phyloP scores from a whole-genome alignment of 2,888 invertebrate genomes.

The Acrocyrtus sp. region DNA sequence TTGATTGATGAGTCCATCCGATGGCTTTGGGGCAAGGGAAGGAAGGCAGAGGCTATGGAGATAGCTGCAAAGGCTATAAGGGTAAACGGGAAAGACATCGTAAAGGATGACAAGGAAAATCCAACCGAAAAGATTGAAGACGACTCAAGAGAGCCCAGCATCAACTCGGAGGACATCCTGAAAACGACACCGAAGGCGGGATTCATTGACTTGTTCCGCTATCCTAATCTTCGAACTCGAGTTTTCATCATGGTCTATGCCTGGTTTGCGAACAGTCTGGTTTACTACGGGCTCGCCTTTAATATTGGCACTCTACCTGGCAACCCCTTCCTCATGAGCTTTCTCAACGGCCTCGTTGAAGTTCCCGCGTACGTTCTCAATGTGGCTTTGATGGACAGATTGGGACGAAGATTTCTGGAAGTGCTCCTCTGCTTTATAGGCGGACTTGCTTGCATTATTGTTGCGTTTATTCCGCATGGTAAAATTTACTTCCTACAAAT shows the following conservation, averaged over 20 bases:
- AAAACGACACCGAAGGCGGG: conserved; percentile 16
- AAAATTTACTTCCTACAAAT: conserved; percentile 70
- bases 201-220: conserved; percentile 66
- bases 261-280: conserved; percentile 73
- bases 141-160: conserved; percentile 6
- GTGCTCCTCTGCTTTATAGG: conserved; percentile 12
- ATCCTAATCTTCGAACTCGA: conserved; percentile 73
- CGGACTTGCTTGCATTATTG: conserved; percentile 20
- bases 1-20: conserved; percentile 88
- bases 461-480: conserved; percentile 26
- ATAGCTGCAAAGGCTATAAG: conserved; percentile 45
- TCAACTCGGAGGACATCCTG: background rate
- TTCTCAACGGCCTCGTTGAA: conserved; percentile 82
- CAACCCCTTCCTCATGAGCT: conserved; percentile 84
- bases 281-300: conserved; percentile 85
- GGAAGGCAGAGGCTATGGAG: conserved; percentile 75
- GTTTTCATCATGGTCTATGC: conserved; percentile 83
- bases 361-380: conserved; percentile 81
- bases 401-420: conserved; percentile 20
- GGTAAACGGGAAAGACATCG: conserved; percentile 38
- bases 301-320: conserved; percentile 82
- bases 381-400: conserved; percentile 77
- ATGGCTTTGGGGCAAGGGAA: conserved; percentile 88
- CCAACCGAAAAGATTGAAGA: background rate
- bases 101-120: no score